Evolutionary conservation across 1,140 invertebrate species (phyloP).

Genomic region (Bombus fervidus): DNA sequence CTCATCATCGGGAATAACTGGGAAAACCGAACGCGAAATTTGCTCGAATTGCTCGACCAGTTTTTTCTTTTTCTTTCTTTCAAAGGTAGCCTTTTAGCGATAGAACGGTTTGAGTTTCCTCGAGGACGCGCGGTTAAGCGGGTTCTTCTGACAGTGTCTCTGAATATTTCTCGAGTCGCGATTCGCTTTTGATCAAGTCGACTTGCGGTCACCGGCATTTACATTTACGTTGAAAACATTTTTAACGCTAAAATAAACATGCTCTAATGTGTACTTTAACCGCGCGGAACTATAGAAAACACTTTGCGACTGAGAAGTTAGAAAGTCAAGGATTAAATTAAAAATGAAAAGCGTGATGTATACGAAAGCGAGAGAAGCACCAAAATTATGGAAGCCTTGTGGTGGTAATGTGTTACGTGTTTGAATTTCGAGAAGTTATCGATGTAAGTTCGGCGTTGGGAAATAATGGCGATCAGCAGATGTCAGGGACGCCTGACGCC

Average conservation of each 20-base stretch:
- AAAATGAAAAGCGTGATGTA: neutral
- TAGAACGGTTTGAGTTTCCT: neutral
- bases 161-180: neutral
- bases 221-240: too few species aligned
- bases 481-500: neutral
- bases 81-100: neutral
- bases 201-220: too few species aligned
- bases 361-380: neutral
- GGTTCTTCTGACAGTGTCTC: neutral
- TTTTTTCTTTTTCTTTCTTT: neutral
- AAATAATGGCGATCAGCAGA: neutral
- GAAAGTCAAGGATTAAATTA: neutral
- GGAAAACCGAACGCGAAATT: neutral
- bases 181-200: neutral
- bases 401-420: neutral
- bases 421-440: neutral
- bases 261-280: neutral
- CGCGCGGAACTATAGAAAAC: neutral
- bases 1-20: slow-evolving; percentile 5
- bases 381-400: neutral
- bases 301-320: neutral
- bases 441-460: neutral
- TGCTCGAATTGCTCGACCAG: neutral
- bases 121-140: neutral
- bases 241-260: too few species aligned